Evolutionary conservation across 2,888 invertebrate species (phyloP).

Genomic region (Bibio marci): DNA sequence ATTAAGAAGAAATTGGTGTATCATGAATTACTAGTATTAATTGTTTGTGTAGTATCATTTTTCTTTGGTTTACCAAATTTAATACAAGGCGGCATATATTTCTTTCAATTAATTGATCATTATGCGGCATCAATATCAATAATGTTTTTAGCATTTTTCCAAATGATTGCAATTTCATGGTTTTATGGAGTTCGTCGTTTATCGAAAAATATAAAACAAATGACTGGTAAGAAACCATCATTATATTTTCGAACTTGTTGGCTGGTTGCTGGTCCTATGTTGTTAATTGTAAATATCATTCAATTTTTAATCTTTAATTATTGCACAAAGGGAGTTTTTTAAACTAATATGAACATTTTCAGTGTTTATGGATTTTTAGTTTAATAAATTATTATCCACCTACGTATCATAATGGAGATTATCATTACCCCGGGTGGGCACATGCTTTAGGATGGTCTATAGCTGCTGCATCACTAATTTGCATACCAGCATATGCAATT

Average conservation of each 20-base stretch:
- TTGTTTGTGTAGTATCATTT: conserved; percentile 69
- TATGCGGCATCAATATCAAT: conserved; percentile 87
- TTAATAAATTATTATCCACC: conserved; percentile 76
- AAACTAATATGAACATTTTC: conserved; percentile 16
- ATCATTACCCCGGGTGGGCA: conserved; percentile 70
- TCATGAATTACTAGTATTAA: conserved; percentile 70
- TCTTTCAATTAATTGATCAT: conserved; percentile 82
- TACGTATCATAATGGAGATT: conserved; percentile 62
- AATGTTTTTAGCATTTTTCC: conserved; percentile 84
- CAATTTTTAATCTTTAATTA: too few species aligned
- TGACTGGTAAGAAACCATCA: conserved; percentile 70
- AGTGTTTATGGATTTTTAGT: conserved; percentile 78
- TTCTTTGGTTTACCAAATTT: conserved; percentile 76
- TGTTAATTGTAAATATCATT: conserved; percentile 40
- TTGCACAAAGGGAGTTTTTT: too few species aligned
- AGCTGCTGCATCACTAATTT: conserved; percentile 62
- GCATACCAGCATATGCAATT: conserved; percentile 69
- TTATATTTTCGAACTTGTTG: conserved; percentile 74
- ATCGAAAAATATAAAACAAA: conserved; percentile 70
- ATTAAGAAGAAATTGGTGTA: conserved; percentile 66
- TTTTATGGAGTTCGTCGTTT: conserved; percentile 71
- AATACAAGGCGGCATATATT: conserved; percentile 80
- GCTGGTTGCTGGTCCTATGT: conserved; percentile 61
- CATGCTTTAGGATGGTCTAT: conserved; percentile 75
- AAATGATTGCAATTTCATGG: conserved; percentile 83